phyloP scores from a whole-genome alignment of 2,888 invertebrate genomes.

The Drosophila gaucha region DNA sequence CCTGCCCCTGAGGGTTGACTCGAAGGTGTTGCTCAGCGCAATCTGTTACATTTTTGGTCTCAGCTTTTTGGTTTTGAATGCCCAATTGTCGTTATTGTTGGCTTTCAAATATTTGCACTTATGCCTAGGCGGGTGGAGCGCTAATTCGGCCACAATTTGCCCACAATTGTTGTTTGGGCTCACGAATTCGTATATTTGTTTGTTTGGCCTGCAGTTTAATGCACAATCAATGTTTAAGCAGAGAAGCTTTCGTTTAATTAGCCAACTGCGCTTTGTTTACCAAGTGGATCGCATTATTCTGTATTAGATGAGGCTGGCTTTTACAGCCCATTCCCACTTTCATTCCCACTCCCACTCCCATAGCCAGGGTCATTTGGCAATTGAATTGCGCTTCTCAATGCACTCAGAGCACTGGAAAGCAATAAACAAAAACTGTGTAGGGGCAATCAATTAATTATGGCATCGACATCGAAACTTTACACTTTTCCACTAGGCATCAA shows the following conservation, averaged over 20 bases:
- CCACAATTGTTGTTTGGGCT: slow-evolving; percentile 41
- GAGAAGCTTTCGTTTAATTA: slow-evolving; percentile 65
- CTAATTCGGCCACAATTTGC: slow-evolving; percentile 64
- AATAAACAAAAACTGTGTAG: slow-evolving; percentile 29
- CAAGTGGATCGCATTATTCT: slow-evolving; percentile 26
- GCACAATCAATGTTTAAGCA: slow-evolving; percentile 68
- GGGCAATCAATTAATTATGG: slow-evolving; percentile 63
- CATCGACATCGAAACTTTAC: slow-evolving; percentile 39
- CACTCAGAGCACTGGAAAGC: slow-evolving; percentile 41
- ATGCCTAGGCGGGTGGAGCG: slow-evolving; percentile 36
- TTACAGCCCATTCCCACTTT: slow-evolving; percentile 1
- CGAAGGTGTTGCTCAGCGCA: slow-evolving; percentile 76
- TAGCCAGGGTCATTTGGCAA: slow-evolving; percentile 38
- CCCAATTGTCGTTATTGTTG: slow-evolving; percentile 31
- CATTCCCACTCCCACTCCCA: slow-evolving; percentile 21
- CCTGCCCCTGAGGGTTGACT: slow-evolving; percentile 68
- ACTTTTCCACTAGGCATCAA: slow-evolving; percentile 8
- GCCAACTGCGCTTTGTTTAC: slow-evolving; percentile 60
- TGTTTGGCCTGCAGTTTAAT: slow-evolving; percentile 69
- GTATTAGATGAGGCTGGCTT: slow-evolving; percentile 13
- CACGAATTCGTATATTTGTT: slow-evolving; percentile 21
- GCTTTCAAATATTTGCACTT: slow-evolving; percentile 74
- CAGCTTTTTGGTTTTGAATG: slow-evolving; percentile 7
- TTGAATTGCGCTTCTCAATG: slow-evolving; percentile 44
- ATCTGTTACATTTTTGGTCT: slow-evolving; percentile 81